Evolutionary conservation across 2,113 vertebrate genomes (phyloP).

Genomic region (Chauna torquata): DNA sequence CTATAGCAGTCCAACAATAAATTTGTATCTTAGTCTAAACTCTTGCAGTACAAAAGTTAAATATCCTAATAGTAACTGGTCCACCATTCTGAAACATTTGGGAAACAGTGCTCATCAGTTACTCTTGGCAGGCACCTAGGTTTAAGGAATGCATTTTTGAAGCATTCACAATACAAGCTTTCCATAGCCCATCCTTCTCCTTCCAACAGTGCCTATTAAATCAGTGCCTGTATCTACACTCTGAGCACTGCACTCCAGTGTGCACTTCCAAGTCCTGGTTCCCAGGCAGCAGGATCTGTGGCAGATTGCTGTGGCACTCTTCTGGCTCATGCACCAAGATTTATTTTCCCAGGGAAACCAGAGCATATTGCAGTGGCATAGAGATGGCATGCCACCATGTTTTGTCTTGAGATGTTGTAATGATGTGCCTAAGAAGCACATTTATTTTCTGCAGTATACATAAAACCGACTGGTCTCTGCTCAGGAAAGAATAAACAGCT

Average conservation of each 20-base stretch:
- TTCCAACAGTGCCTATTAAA: not conserved
- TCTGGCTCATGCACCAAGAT: not conserved
- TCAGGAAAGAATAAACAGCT: not conserved
- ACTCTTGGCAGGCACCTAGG: not conserved
- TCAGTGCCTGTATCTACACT: not conserved
- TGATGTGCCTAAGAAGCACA: not conserved
- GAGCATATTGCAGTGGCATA: not conserved
- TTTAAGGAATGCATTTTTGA: conserved; percentile 16
- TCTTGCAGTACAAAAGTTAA: not conserved
- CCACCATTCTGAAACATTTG: conserved; percentile 1
- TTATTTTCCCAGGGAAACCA: conserved; percentile 3
- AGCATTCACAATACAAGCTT: not conserved
- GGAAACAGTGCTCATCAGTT: conserved; percentile 14
- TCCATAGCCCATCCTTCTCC: not conserved
- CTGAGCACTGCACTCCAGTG: not conserved
- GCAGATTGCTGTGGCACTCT: not conserved
- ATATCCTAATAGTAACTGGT: not conserved
- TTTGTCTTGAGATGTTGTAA: not conserved
- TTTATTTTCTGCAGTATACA: not conserved
- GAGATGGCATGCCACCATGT: not conserved
- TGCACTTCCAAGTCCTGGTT: not conserved
- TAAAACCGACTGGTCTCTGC: not conserved
- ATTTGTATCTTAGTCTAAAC: not conserved
- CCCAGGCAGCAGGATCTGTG: not conserved
- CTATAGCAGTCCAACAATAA: not conserved